Evolutionary conservation across 37 sponge, comb jelly and placozoan genomes (phyloP).

Genomic region (Diacarnus erythraeanus): DNA sequence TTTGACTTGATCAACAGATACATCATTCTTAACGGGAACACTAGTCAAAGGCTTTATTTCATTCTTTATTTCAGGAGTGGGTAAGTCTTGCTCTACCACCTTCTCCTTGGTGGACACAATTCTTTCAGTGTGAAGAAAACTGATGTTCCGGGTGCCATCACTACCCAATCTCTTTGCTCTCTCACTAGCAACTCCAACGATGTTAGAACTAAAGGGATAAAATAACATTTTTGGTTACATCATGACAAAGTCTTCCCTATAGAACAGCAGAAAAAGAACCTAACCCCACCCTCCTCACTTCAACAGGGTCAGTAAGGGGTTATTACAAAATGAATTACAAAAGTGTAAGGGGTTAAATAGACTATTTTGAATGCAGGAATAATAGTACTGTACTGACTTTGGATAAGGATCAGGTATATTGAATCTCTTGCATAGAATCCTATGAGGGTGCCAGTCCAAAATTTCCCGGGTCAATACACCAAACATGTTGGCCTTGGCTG

Average conservation of each 20-base stretch:
- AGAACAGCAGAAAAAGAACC: too few species aligned
- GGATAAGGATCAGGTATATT: conserved; percentile 96
- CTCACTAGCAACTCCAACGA: conserved; percentile 13
- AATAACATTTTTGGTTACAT: too few species aligned
- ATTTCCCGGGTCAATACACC: conserved; percentile 77
- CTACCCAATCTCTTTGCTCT: background rate
- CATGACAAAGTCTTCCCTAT: too few species aligned
- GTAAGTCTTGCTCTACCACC: background rate
- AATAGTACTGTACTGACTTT: conserved; percentile 52
- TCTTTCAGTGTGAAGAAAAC: conserved; percentile 21
- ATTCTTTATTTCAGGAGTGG: background rate
- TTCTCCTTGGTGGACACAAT: background rate
- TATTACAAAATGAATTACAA: too few species aligned
- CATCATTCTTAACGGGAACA: background rate
- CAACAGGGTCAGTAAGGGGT: too few species aligned
- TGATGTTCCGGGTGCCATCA: conserved; percentile 21
- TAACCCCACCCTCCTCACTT: too few species aligned
- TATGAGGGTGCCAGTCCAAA: conserved; percentile 92
- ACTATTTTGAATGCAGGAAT: background rate
- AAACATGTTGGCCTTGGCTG: conserved; percentile 74
- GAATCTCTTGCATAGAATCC: conserved; percentile 89
- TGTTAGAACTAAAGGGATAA: background rate
- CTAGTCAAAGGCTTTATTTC: background rate
- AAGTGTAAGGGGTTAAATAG: too few species aligned
- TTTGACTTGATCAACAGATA: background rate